Evolutionary conservation across 1,140 invertebrate genomes (phyloP).

Genomic region (Dysdera silvatica): DNA sequence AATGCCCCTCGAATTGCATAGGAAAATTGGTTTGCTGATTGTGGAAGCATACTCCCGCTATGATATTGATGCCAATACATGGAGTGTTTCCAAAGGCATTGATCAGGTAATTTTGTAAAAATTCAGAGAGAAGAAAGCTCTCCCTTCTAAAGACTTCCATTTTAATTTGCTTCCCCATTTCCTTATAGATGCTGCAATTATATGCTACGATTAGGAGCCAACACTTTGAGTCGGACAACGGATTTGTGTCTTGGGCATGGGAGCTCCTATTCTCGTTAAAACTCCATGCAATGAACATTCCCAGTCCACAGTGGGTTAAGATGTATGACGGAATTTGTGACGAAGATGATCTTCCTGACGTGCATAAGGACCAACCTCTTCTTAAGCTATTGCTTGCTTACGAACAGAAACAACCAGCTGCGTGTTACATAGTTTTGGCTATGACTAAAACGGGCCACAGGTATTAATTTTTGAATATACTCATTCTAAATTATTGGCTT

Average conservation of each 20-base stretch:
- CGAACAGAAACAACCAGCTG: slow-evolving; percentile 21
- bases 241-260: slow-evolving; percentile 18
- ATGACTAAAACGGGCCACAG: slow-evolving; percentile 16
- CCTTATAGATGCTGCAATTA: slow-evolving; percentile 15
- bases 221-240: not conserved
- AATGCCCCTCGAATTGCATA: slow-evolving; percentile 8
- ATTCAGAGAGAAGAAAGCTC: not conserved
- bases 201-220: not conserved
- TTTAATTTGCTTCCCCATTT: not conserved
- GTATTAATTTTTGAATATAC: not conserved
- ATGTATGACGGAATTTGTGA: slow-evolving; percentile 19
- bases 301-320: slow-evolving; percentile 6
- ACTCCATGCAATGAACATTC: slow-evolving; percentile 12
- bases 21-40: slow-evolving; percentile 10
- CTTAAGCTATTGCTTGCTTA: not conserved
- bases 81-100: slow-evolving; percentile 18
- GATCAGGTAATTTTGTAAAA: not conserved
- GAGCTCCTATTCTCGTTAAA: slow-evolving; percentile 17
- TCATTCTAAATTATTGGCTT: not conserved
- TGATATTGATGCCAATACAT: slow-evolving; percentile 10
- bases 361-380: not conserved
- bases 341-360: not conserved
- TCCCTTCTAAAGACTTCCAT: not conserved
- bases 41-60: slow-evolving; percentile 13
- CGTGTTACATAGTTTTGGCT: slow-evolving; percentile 12